Conservation (phyloP, 2,113 vertebrate species). For the Sphyrna mokarran region DNA sequence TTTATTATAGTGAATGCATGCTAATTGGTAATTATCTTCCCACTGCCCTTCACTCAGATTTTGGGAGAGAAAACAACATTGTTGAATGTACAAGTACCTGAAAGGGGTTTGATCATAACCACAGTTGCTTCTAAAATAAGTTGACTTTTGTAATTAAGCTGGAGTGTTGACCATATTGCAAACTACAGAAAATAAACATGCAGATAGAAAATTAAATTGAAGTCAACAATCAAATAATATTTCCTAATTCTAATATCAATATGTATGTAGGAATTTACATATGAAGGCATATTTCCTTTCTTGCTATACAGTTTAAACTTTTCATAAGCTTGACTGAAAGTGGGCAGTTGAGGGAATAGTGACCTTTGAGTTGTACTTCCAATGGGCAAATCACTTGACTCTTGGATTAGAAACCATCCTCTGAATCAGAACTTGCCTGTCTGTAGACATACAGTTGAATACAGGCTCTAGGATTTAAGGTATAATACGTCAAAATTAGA, state of each 20-base stretch:
- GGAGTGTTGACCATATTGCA: neutral
- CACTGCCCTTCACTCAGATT: neutral
- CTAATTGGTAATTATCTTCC: neutral
- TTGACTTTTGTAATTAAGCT: neutral
- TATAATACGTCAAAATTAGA: neutral
- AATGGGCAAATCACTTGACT: neutral
- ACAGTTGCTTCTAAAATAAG: neutral
- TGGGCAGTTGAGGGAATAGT: neutral
- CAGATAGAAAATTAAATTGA: neutral
- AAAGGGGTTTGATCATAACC: neutral
- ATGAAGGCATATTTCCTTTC: neutral
- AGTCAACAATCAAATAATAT: neutral
- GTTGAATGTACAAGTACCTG: neutral
- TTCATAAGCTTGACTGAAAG: neutral
- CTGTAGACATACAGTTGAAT: neutral
- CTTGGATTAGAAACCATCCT: neutral
- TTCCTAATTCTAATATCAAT: neutral
- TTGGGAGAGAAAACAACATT: neutral
- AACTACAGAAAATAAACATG: neutral
- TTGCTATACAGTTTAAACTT: neutral
- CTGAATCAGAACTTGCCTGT: neutral
- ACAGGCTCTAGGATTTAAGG: neutral
- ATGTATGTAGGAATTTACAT: neutral
- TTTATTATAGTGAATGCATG: neutral
- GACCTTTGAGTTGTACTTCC: neutral